Percentiles rank a stretch among this genome's conserved stretches.
These are phyloP conservation scores for Scaeva pyrastri DNA, from an alignment of 2,888 invertebrate species.

Conservation along the genomic window DNA sequence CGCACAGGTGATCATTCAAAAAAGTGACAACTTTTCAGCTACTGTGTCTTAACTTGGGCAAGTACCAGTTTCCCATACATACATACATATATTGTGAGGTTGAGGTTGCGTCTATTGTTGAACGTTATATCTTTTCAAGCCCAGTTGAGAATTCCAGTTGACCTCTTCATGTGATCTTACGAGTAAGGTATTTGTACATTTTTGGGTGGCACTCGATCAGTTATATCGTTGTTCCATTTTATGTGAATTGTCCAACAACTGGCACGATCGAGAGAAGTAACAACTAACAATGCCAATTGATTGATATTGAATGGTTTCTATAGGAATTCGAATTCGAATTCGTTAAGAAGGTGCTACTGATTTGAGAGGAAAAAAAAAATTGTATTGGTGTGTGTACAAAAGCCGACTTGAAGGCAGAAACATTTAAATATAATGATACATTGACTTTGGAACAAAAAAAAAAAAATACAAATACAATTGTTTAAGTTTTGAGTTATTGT, in stretches of 20 bases:
- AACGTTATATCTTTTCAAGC: background rate
- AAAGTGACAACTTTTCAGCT: slow-evolving; percentile 81
- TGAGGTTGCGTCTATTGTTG: slow-evolving; percentile 34
- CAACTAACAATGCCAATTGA: slow-evolving; percentile 54
- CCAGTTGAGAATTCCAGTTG: slow-evolving; percentile 37
- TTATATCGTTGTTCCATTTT: slow-evolving; percentile 49
- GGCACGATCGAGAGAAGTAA: too few species aligned
- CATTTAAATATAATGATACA: slow-evolving; percentile 16
- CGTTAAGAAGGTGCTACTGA: slow-evolving; percentile 51
- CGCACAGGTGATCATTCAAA: slow-evolving; percentile 81
- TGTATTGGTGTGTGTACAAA: slow-evolving; percentile 5
- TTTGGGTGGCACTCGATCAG: slow-evolving; percentile 72
- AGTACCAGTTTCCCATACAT: too few species aligned
- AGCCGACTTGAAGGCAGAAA: slow-evolving; percentile 30
- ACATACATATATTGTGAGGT: background rate
- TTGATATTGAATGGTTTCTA: slow-evolving; percentile 5
- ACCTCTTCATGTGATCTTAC: slow-evolving; percentile 37
- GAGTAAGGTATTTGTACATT: background rate
- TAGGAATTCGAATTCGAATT: slow-evolving; percentile 6
- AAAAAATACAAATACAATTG: too few species aligned
- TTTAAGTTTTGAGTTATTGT: slow-evolving; percentile 11
- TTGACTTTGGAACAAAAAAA: slow-evolving; percentile 25
- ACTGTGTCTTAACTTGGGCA: slow-evolving; percentile 77
- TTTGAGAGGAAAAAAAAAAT: slow-evolving; percentile 18
- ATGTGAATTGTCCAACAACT: slow-evolving; percentile 42